These are phyloP conservation scores for Otus sunia DNA, from an alignment of 2,113 vertebrate genomes.

Conservation along the genomic window DNA sequence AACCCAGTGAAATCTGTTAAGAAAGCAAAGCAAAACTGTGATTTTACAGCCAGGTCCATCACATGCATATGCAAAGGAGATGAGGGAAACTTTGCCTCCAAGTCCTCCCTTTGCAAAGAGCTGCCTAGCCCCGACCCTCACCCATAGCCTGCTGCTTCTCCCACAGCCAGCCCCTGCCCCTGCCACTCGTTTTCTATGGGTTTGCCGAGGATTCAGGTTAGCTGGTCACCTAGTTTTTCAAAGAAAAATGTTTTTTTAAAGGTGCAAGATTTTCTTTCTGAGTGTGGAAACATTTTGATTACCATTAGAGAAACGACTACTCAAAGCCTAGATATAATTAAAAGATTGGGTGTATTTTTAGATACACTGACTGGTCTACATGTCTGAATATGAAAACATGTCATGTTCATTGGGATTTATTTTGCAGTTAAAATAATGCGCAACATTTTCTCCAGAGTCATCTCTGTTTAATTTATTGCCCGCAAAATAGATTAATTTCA, in stretches of 20 bases:
- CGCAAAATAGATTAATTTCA: conserved; percentile 31
- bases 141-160: not conserved
- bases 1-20: not conserved
- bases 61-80: conserved; percentile 10
- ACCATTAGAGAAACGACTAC: not conserved
- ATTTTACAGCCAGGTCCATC: not conserved
- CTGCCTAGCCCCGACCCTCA: not conserved
- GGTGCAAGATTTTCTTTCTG: not conserved
- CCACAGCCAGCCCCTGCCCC: not conserved
- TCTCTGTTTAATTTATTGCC: conserved; percentile 28
- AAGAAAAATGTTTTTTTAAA: not conserved
- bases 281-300: not conserved
- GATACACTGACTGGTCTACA: not conserved
- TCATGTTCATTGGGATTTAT: conserved; percentile 17
- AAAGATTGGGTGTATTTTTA: conserved; percentile 9
- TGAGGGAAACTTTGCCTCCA: not conserved
- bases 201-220: not conserved
- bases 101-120: not conserved
- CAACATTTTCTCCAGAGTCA: not conserved
- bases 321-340: not conserved
- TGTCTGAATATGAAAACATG: not conserved
- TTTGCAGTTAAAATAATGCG: conserved; percentile 10
- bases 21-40: not conserved
- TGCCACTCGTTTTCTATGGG: accelerated
- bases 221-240: not conserved